Evolutionary conservation across 2,797 vertebrate genomes (phyloP), one percentile per base, ranked within the genome.

Genomic region (Micromesistius poutassou): DNA sequence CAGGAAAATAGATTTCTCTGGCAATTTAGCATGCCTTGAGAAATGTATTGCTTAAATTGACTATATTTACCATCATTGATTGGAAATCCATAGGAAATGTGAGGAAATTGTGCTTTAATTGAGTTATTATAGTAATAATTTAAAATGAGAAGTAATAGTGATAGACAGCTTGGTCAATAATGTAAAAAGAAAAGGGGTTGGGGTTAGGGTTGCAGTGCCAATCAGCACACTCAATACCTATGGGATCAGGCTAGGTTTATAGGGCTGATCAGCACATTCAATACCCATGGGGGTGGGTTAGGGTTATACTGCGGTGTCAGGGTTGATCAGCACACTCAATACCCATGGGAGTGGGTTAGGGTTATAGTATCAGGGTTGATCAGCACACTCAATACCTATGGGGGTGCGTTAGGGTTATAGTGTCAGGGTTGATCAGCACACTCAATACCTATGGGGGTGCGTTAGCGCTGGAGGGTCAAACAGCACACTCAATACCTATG

Each of bases 291-390:
- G 38, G 10, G 38, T 40, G 38, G 40, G 40, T 42, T 14, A 42
- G 40, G 40, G 40, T 14, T 42, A 71, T 36, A 75, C n/a, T n/a
- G n/a, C n/a, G 40, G 40, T 3, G 13, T 70, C 30, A 76, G 77
- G 79, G 77, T 76, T 83, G 72, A 78, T 80, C 30, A 36, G 33
- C 78, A 79, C 86, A 78, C 86, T 92, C 87, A 89, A 89, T 91
- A 91, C 40, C 9, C 14, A 42, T 1, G 9, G 40, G 40, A 42
- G 40, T 42, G 40, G 40, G 40, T 42, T 14, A 14, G 40, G 40
- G 40, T 14, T 42, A 71, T 36, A 75, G 76, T 33, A 2, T 2
- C 33, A 42, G 40, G 40, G 40, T 12, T 2, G 2, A 42, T 14
- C 40, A 42, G 40, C 13, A 42, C 40, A 14, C 12, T 42, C 12